Evolutionary conservation across 2,888 invertebrate genomes (phyloP).

Genomic region (Cinara cedri): DNA sequence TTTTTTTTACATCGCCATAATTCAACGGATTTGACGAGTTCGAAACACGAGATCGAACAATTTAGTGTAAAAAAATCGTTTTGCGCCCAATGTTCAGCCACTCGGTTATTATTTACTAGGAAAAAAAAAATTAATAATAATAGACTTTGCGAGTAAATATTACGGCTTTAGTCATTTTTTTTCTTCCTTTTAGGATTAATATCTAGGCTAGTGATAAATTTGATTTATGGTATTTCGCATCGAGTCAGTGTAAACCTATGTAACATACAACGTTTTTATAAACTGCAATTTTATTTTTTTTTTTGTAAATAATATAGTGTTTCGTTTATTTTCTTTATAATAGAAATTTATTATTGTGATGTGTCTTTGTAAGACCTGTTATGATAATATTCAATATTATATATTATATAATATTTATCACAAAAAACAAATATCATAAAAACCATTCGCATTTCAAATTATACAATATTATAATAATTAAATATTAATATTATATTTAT

Average conservation of each 20-base stretch:
- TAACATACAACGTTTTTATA: slow-evolving; percentile 2
- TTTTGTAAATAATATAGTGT: neutral
- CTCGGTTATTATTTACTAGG: neutral
- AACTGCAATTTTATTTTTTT: neutral
- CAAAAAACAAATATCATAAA: too few species aligned
- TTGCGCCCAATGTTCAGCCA: neutral
- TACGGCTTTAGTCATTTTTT: slow-evolving; percentile 4
- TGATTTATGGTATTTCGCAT: slow-evolving; percentile 11
- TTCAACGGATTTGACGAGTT: slow-evolving; percentile 22
- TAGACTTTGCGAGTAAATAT: neutral
- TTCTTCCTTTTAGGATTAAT: neutral
- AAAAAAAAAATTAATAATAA: neutral
- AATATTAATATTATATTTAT: too few species aligned
- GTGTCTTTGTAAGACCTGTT: too few species aligned
- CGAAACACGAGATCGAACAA: neutral
- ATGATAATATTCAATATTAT: too few species aligned
- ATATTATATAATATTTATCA: too few species aligned
- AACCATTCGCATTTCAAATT: too few species aligned
- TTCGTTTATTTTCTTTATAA: neutral
- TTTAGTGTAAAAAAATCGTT: neutral
- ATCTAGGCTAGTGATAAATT: slow-evolving; percentile 24
- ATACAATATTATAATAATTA: too few species aligned
- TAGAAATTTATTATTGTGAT: neutral
- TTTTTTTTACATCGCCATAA: neutral
- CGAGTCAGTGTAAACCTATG: slow-evolving; percentile 10